A percentile compares a stretch with the other conserved stretches of the same genome.
These are phyloP conservation scores for Epicampocera succincta DNA, from an alignment of 2,888 invertebrate genomes.

Conservation along the genomic window DNA sequence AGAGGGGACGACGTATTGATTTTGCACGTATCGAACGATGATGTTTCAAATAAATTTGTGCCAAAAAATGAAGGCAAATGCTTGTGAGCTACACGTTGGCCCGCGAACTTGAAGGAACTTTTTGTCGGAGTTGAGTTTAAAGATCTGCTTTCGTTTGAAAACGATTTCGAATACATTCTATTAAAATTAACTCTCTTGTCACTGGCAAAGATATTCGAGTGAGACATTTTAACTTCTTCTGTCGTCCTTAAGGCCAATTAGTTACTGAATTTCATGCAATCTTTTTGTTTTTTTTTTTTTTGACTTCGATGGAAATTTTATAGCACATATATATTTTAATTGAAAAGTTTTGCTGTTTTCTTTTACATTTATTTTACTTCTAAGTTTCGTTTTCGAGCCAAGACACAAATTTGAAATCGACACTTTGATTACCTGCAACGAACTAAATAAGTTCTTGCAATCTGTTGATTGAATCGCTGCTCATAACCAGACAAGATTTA, in stretches of 20 bases:
- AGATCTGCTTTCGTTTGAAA: conserved; percentile 53
- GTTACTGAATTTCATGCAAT: no score
- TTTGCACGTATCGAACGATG: conserved; percentile 40
- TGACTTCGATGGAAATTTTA: no score
- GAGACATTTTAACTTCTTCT: conserved; percentile 17
- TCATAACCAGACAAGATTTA: conserved; percentile 44
- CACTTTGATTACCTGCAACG: conserved; percentile 68
- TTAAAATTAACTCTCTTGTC: conserved; percentile 41
- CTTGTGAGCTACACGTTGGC: conserved; percentile 52
- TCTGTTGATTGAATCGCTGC: conserved; percentile 60
- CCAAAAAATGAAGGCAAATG: conserved; percentile 60
- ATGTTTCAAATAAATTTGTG: conserved; percentile 31
- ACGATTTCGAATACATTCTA: conserved; percentile 47
- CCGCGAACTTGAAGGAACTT: conserved; percentile 24
- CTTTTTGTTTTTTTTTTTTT: no score
- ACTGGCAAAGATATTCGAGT: conserved; percentile 14
- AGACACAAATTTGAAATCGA: conserved; percentile 55
- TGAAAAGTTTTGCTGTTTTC: conserved; percentile 26
- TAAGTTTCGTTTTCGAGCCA: conserved; percentile 36
- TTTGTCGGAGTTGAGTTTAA: conserved; percentile 54
- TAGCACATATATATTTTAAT: no score
- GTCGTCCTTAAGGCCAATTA: not conserved
- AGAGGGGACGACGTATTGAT: conserved; percentile 45
- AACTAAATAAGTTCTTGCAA: conserved; percentile 66
- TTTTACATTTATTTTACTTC: conserved; percentile 6